Percentiles rank a stretch among this genome's conserved stretches.
Evolutionary conservation across 2,797 vertebrate genomes (phyloP).

Genomic region (Cuculus canorus): DNA sequence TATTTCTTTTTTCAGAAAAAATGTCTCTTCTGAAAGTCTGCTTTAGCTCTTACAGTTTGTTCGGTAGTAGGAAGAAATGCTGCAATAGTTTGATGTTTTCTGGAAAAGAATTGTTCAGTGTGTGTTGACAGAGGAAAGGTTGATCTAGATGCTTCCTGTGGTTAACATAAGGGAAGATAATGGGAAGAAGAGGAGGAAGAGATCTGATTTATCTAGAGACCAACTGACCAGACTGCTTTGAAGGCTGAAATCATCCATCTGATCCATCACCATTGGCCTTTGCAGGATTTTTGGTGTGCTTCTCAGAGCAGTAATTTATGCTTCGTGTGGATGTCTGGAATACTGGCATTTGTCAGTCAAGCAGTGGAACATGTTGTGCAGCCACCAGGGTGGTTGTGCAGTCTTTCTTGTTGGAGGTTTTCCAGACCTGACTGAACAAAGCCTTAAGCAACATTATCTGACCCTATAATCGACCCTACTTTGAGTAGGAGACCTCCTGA

Average conservation of each 20-base stretch:
- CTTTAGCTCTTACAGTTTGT: neutral
- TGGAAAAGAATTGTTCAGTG: neutral
- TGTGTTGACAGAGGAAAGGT: neutral
- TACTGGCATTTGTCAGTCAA: neutral
- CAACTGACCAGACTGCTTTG: neutral
- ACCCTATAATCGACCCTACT: rapidly evolving
- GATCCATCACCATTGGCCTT: neutral
- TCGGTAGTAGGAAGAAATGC: neutral
- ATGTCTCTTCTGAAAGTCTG: neutral
- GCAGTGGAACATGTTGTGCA: neutral
- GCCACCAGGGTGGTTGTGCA: neutral
- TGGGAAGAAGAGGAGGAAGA: neutral
- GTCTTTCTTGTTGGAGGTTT: neutral
- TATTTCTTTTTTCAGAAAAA: neutral
- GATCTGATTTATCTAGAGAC: neutral
- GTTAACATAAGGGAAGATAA: neutral
- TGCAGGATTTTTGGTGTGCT: neutral
- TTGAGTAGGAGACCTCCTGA: neutral
- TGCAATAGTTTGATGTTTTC: neutral
- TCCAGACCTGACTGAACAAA: neutral
- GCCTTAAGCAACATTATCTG: neutral
- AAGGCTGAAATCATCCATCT: neutral
- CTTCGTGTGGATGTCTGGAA: neutral
- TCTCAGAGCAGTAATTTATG: neutral
- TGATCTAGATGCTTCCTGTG: neutral